phyloP scores from a whole-genome alignment of 2,797 vertebrate genomes.

The Basileuterus tristriatus region DNA sequence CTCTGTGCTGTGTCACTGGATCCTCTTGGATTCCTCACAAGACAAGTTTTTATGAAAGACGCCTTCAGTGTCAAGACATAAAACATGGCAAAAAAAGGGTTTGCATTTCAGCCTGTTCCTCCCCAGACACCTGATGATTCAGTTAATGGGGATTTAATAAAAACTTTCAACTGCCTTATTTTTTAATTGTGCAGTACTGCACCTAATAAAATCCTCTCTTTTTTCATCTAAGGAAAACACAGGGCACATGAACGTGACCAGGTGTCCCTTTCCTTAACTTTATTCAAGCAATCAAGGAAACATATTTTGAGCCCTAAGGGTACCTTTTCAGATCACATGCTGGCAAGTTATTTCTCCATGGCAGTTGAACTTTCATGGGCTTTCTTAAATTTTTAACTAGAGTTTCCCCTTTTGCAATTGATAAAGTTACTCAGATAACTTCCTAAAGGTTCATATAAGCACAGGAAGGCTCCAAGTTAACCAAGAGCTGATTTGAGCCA shows the following conservation, averaged over 20 bases:
- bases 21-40: not conserved
- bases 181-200: not conserved
- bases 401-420: not conserved
- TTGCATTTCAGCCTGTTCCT: not conserved
- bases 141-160: not conserved
- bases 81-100: not conserved
- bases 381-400: not conserved
- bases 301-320: not conserved
- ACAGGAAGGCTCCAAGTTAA: not conserved
- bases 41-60: not conserved
- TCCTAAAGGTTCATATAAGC: not conserved
- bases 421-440: not conserved
- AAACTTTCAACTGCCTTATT: slow-evolving; percentile 8
- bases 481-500: not conserved
- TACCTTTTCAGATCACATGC: not conserved
- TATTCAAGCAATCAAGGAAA: not conserved
- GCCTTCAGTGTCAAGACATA: not conserved
- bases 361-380: not conserved
- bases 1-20: not conserved
- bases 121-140: not conserved
- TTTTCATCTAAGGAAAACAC: not conserved
- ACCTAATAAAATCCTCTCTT: not conserved
- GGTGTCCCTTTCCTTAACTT: not conserved
- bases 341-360: not conserved
- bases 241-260: not conserved